Percentiles rank a stretch among this genome's conserved stretches.
These are phyloP conservation scores for Eublepharis macularius DNA, from an alignment of 2,113 vertebrate species.

Conservation along the genomic window DNA sequence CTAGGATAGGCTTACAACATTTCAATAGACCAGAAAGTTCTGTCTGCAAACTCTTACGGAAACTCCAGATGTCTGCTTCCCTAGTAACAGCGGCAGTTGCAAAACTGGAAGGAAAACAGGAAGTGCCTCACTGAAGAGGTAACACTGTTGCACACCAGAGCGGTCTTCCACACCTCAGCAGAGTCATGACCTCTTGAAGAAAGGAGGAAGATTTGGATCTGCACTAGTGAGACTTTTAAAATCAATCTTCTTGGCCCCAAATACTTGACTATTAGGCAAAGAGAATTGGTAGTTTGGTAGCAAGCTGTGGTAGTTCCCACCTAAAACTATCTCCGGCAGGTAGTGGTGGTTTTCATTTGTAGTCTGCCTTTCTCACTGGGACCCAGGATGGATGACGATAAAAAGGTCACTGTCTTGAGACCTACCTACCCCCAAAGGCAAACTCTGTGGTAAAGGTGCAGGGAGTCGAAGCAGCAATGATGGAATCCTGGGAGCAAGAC, in stretches of 20 bases:
- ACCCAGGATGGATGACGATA: too few relatives aligned
- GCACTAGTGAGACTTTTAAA: neutral
- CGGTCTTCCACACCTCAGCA: neutral
- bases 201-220: neutral
- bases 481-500: too few relatives aligned
- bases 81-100: neutral
- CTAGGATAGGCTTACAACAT: neutral
- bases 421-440: too few relatives aligned
- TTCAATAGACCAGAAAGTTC: neutral
- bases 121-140: neutral
- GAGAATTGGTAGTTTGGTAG: neutral
- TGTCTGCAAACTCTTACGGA: neutral
- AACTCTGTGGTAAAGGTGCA: neutral
- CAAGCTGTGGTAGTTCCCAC: neutral
- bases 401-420: too few relatives aligned
- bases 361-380: too few relatives aligned
- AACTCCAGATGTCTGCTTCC: neutral
- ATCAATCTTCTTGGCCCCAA: neutral
- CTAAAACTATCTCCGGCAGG: neutral
- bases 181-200: neutral
- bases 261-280: neutral
- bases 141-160: neutral
- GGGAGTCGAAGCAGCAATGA: neutral
- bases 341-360: too few relatives aligned
- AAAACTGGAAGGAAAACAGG: neutral